These are phyloP conservation scores for Meteorus colon DNA, from an alignment of 2,888 invertebrate species.

Conservation along the genomic window DNA sequence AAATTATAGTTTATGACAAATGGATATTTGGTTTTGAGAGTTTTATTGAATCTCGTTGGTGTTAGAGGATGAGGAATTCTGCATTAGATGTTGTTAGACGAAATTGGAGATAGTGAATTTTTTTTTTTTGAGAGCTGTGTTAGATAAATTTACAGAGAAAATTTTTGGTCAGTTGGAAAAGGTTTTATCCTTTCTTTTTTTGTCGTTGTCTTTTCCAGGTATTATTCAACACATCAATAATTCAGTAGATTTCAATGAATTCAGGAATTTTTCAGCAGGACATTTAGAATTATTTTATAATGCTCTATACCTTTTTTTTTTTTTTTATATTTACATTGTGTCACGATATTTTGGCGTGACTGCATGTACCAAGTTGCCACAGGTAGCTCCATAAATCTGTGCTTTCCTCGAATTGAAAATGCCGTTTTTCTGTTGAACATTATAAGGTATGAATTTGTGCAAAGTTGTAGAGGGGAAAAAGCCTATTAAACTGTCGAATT, in stretches of 20 bases:
- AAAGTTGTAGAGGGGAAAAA: slow-evolving; percentile 1
- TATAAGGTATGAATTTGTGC: not conserved
- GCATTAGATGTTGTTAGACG: no score
- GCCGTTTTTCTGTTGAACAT: not conserved
- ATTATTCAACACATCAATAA: not conserved
- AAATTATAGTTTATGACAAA: no score
- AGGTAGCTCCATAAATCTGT: slow-evolving; percentile 44
- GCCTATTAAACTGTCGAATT: not conserved
- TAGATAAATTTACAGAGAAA: not conserved
- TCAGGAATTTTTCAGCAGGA: not conserved
- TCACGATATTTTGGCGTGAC: not conserved
- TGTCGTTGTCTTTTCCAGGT: not conserved
- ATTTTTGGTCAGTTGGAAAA: not conserved
- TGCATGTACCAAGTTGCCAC: not conserved
- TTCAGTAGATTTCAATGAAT: slow-evolving; percentile 1
- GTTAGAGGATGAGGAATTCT: no score
- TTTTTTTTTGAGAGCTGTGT: not conserved
- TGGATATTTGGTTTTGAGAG: no score
- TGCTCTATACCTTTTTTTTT: not conserved
- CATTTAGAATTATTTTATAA: not conserved
- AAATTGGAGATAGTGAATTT: not conserved
- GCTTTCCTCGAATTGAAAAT: slow-evolving; percentile 27
- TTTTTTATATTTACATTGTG: not conserved
- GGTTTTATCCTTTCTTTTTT: not conserved
- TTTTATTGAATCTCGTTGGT: no score